Base-by-base conservation (phyloP, 2,888 invertebrate genomes). In the Theretra japonica region DNA sequence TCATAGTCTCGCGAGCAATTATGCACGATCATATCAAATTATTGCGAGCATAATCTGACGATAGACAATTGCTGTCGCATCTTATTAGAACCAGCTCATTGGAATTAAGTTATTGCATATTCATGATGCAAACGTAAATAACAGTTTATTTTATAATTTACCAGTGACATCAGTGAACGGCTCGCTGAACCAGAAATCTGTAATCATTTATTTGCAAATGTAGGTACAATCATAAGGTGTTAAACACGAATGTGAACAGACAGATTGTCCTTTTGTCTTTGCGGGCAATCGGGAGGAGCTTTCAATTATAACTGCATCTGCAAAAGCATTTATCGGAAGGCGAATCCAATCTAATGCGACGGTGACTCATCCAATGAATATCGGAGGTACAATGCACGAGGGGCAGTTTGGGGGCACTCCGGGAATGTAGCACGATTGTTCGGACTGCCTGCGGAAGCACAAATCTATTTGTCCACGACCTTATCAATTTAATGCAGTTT, bases 391-490 rank as follows among this genome's bases (percentile, higher is more conserved):
- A 19, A 4, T 21, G 21, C 41, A 41, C 21, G 41, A 4, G 41
- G 65, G 48, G 58, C 74, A 74, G 71, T 53, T 70, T 73, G 23
- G 41, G 65, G 65, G 41, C 23, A 41, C 15, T 48, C 50, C 53
- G 53, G 23, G 41, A 65, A 65, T 23, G 17, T 41, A 48, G 48
- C 41, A 23, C 21, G 21, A 41, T 23, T 17, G 57, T 30, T 19
- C 33, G 23, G 15, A 17, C 7, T 23, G 23, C 48, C 6, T n/a
- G 6, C 48, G 23, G 23, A 19, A n/a, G 19, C 59, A n/a, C 23
- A 23, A 19, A 19, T 30, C 19, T n/a, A 60, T 60, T 19, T 60
- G 8, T 30, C 5, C 23, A 75, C 19, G n/a, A 53, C 1, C 41
- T 11, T 3, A 41, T 41, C 41, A 8, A 41, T 41, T 41, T 41